These are phyloP conservation scores for Eudemis profundana DNA, from an alignment of 2,888 invertebrate species.

Conservation along the genomic window DNA sequence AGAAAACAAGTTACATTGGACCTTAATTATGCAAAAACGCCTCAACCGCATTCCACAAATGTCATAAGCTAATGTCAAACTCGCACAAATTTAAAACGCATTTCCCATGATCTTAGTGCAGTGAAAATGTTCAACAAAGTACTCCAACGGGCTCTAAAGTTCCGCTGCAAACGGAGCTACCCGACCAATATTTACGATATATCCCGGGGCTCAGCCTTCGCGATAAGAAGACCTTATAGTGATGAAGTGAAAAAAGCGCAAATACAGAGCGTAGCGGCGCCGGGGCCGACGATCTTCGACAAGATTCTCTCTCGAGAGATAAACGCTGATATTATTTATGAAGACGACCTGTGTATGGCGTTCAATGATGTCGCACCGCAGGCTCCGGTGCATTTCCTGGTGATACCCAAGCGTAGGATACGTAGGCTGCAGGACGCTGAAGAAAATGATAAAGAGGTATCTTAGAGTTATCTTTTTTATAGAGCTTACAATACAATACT, in stretches of 20 bases:
- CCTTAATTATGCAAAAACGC: constrained; percentile 1
- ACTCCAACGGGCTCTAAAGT: constrained; percentile 77
- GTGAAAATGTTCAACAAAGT: constrained; percentile 80
- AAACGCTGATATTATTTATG: constrained; percentile 92
- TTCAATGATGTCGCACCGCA: constrained; percentile 93
- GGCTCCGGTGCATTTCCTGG: constrained; percentile 93
- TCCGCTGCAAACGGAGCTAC: constrained; percentile 75
- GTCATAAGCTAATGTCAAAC: too few species aligned
- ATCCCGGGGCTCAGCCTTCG: constrained; percentile 73
- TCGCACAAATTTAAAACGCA: constrained; percentile 16
- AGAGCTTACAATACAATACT: too few species aligned
- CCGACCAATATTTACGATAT: constrained; percentile 80
- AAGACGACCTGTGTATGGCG: constrained; percentile 92
- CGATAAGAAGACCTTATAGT: constrained; percentile 71
- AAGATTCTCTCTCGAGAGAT: constrained; percentile 91
- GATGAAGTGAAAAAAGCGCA: constrained; percentile 78
- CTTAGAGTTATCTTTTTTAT: too few species aligned
- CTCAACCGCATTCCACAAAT: constrained; percentile 19
- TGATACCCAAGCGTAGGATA: constrained; percentile 92
- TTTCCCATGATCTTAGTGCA: constrained; percentile 43
- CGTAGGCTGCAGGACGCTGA: constrained; percentile 86
- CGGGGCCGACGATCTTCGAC: constrained; percentile 89
- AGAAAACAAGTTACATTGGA: background rate
- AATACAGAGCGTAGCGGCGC: constrained; percentile 64
- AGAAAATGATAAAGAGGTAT: constrained; percentile 84